A percentile compares a stretch with the other conserved stretches of the same genome.
phyloP scores from a whole-genome alignment of 1,140 invertebrate species.

The Drosophila kohkoa region DNA sequence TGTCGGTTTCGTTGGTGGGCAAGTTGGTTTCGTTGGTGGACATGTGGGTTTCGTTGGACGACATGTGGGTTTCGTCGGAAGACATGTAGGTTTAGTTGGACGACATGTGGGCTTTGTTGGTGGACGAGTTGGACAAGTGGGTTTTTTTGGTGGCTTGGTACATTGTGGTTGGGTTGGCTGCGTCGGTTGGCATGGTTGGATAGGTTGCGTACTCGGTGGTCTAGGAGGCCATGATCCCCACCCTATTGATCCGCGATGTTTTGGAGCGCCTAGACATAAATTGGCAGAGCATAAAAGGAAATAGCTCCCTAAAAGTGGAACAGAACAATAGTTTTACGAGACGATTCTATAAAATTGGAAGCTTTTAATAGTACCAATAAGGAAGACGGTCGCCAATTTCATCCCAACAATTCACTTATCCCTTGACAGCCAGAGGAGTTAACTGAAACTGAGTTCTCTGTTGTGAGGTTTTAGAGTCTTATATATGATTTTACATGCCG shows the following conservation, averaged over 20 bases:
- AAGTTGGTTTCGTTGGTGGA: not conserved
- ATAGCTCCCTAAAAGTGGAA: not conserved
- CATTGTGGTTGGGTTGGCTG: not conserved
- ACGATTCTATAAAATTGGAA: not conserved
- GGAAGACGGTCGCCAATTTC: constrained; percentile 12
- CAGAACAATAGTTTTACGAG: not conserved
- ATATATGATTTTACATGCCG: not conserved
- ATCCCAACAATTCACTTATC: constrained; percentile 2
- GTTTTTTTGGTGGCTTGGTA: constrained; percentile 1
- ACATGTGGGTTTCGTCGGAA: too few relatives aligned
- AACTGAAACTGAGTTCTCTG: not conserved
- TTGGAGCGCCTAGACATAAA: not conserved
- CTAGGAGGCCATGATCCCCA: not conserved
- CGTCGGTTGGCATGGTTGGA: constrained; percentile 1
- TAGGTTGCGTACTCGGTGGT: constrained; percentile 11
- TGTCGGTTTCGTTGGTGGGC: not conserved
- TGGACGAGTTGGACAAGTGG: not conserved
- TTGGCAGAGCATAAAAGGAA: not conserved
- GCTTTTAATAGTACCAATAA: constrained; percentile 11
- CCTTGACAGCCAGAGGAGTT: not conserved
- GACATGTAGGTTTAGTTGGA: too few relatives aligned
- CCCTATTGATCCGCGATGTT: not conserved
- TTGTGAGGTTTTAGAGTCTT: not conserved
- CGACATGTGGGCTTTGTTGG: not conserved
- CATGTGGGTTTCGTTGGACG: not conserved